Percentiles rank a stretch among this genome's conserved stretches.
Evolutionary conservation across 2,113 vertebrate genomes (phyloP).

Genomic region (Pimephales promelas): DNA sequence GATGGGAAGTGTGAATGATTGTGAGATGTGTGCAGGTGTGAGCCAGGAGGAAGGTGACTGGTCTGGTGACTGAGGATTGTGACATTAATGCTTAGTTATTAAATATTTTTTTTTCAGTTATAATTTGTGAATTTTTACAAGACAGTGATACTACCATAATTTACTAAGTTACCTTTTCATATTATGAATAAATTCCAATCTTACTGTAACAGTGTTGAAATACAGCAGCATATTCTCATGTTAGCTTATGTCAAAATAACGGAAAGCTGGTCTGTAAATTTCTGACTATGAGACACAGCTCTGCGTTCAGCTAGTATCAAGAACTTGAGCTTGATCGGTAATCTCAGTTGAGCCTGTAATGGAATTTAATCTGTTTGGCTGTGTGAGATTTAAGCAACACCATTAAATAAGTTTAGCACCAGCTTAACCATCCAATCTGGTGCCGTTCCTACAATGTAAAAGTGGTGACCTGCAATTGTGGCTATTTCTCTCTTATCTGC

Average conservation of each 20-base stretch:
- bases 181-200: not conserved
- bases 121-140: not conserved
- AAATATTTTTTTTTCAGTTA: not conserved
- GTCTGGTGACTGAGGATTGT: no score
- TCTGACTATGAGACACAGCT: not conserved
- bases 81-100: not conserved
- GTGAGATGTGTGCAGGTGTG: no score
- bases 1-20: no score
- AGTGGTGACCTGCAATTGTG: not conserved
- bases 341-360: conserved; percentile 12
- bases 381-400: not conserved
- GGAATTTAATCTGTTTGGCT: conserved; percentile 10
- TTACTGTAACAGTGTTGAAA: not conserved
- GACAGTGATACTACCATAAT: not conserved
- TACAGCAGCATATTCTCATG: no score
- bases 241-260: no score
- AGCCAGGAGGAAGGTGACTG: no score
- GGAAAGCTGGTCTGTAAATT: not conserved
- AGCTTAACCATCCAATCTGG: conserved; percentile 29
- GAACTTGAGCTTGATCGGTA: not conserved
- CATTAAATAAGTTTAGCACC: conserved; percentile 27
- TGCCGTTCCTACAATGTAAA: not conserved
- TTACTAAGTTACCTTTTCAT: not conserved
- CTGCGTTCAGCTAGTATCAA: not conserved
- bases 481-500: not conserved